A percentile compares a stretch with the other conserved stretches of the same genome.
phyloP scores from a whole-genome alignment of 2,888 invertebrate species.

The Meandrusa payeni region DNA sequence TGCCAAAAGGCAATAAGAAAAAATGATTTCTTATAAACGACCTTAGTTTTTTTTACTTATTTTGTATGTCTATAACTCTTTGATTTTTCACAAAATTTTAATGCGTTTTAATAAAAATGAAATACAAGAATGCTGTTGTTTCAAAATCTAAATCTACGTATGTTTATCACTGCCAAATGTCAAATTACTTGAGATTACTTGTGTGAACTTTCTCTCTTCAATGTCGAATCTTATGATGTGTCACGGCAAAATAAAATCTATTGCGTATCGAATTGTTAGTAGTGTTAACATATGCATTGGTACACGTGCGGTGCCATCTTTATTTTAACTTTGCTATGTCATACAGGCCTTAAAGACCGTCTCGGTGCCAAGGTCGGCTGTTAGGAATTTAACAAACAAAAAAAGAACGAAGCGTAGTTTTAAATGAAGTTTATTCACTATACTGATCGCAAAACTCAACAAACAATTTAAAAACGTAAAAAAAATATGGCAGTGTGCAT shows the following conservation, averaged over 20 bases:
- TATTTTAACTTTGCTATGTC: background rate
- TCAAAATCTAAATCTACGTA: too few species aligned
- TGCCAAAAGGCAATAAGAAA: too few species aligned
- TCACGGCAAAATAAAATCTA: slow-evolving; percentile 5
- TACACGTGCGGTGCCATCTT: slow-evolving; percentile 13
- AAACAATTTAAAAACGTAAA: slow-evolving; percentile 47
- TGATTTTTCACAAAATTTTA: too few species aligned
- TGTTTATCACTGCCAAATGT: slow-evolving; percentile 12
- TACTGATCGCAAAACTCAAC: slow-evolving; percentile 38
- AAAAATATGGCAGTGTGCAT: slow-evolving; percentile 60
- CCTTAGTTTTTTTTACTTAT: too few species aligned
- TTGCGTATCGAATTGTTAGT: slow-evolving; percentile 11
- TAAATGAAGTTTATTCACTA: slow-evolving; percentile 35
- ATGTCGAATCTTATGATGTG: slow-evolving; percentile 8
- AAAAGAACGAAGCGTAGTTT: slow-evolving; percentile 22
- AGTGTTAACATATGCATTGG: slow-evolving; percentile 1
- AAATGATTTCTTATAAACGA: too few species aligned
- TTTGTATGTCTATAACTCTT: too few species aligned
- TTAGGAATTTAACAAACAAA: slow-evolving; percentile 12
- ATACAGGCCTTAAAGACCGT: background rate
- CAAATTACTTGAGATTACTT: slow-evolving; percentile 10
- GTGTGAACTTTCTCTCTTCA: slow-evolving; percentile 11
- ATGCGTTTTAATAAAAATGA: too few species aligned
- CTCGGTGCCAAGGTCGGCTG: slow-evolving; percentile 13
- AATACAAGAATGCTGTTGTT: too few species aligned